phyloP scores from a whole-genome alignment of 2,888 invertebrate genomes.

The Zelleria hepariella region DNA sequence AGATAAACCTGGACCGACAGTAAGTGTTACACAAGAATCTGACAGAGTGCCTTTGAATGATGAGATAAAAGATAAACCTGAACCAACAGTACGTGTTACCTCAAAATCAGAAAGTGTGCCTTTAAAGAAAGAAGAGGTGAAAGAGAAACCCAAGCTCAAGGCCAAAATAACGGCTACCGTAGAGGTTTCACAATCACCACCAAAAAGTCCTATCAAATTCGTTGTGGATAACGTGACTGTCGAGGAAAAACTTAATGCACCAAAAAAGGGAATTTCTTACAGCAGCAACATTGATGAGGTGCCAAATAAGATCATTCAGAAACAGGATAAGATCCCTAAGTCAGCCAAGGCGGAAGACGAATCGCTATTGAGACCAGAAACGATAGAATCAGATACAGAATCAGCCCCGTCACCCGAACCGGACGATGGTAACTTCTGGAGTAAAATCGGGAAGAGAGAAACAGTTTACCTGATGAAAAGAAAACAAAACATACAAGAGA shows the following conservation, averaged over 20 bases:
- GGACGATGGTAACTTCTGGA: conserved; percentile 75
- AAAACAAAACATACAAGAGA: conserved; percentile 61
- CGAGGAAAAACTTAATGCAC: conserved; percentile 60
- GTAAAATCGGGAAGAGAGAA: conserved; percentile 75
- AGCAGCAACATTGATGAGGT: conserved; percentile 39
- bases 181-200: conserved; percentile 57
- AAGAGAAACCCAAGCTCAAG: conserved; percentile 24
- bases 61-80: conserved; percentile 15
- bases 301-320: conserved; percentile 9
- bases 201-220: conserved; percentile 63
- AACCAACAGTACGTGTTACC: neutral
- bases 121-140: conserved; percentile 1
- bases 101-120: neutral
- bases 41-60: neutral
- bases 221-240: conserved; percentile 72
- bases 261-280: conserved; percentile 51
- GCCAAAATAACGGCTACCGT: conserved; percentile 65
- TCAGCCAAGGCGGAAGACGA: neutral
- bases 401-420: conserved; percentile 47
- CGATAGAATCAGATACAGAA: conserved; percentile 6
- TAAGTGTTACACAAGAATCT: neutral
- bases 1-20: neutral
- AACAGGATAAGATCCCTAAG: neutral
- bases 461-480: conserved; percentile 74
- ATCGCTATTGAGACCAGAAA: neutral